These are phyloP conservation scores for Trichopoda pennipes DNA, from an alignment of 2,888 invertebrate genomes.

Conservation along the genomic window DNA sequence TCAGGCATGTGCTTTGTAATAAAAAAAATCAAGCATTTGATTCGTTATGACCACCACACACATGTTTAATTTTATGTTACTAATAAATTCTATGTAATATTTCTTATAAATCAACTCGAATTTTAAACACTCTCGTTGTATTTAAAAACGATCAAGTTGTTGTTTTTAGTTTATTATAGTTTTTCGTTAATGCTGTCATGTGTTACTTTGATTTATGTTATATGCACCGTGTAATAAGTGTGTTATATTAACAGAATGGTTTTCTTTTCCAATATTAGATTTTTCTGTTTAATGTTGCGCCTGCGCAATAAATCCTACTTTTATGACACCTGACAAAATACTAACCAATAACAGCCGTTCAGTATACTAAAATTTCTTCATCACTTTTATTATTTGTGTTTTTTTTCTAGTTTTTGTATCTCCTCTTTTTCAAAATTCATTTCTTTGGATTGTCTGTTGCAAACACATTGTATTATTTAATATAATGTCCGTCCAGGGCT, in stretches of 20 bases:
- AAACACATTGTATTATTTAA: constrained; percentile 41
- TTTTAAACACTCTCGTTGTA: constrained; percentile 56
- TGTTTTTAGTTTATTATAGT: constrained; percentile 25
- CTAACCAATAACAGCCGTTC: constrained; percentile 64
- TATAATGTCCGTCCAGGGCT: constrained; percentile 7
- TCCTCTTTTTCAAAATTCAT: constrained; percentile 2
- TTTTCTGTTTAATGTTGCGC: constrained; percentile 71
- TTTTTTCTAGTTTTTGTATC: background rate
- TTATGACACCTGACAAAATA: constrained; percentile 80
- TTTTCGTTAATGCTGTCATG: constrained; percentile 57
- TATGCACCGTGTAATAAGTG: constrained; percentile 63
- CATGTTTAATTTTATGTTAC: constrained; percentile 8
- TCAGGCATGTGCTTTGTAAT: background rate
- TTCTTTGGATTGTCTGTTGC: constrained; percentile 9
- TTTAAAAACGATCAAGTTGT: constrained; percentile 28
- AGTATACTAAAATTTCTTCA: constrained; percentile 22
- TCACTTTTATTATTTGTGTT: background rate
- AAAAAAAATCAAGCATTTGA: background rate
- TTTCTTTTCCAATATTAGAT: constrained; percentile 21
- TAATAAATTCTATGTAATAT: constrained; percentile 54
- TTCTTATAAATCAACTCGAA: constrained; percentile 56
- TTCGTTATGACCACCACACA: constrained; percentile 27
- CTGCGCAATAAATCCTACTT: constrained; percentile 79
- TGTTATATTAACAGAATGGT: constrained; percentile 56
- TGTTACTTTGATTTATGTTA: constrained; percentile 65